Conservation (phyloP, 2,888 invertebrate species). For the Cephonodes hylas region DNA sequence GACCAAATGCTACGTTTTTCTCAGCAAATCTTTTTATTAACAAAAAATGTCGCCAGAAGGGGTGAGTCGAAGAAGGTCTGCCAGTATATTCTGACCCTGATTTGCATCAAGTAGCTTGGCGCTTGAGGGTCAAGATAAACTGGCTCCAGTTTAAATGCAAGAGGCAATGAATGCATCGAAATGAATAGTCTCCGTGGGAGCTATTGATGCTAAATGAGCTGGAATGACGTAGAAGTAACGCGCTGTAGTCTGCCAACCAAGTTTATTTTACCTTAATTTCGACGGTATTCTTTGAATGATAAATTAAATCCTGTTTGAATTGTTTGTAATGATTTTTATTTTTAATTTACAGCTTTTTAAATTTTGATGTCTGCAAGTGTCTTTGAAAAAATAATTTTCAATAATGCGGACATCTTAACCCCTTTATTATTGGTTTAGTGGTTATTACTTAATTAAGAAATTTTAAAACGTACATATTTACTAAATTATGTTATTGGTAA, state of each 20-base stretch:
- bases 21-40: not conserved
- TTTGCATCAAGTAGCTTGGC: not conserved
- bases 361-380: not conserved
- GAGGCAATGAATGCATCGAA: constrained; percentile 38
- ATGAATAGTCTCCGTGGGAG: constrained; percentile 42
- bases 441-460: no score
- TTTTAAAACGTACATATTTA: no score
- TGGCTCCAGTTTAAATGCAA: constrained; percentile 27
- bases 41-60: not conserved
- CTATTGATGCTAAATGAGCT: constrained; percentile 39
- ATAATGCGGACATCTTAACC: no score
- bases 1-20: not conserved
- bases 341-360: not conserved
- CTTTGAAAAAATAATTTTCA: not conserved
- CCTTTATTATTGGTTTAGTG: no score
- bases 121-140: constrained; percentile 18
- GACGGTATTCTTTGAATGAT: not conserved
- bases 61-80: not conserved
- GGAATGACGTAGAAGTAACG: constrained; percentile 35
- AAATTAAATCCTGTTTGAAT: not conserved
- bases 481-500: no score
- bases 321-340: not conserved
- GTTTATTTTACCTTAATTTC: not conserved
- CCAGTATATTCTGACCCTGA: not conserved
- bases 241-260: constrained; percentile 12